Conservation (phyloP, 35 echinoderm and acorn worm genomes). For the Strongylocentrotus purpuratus region DNA sequence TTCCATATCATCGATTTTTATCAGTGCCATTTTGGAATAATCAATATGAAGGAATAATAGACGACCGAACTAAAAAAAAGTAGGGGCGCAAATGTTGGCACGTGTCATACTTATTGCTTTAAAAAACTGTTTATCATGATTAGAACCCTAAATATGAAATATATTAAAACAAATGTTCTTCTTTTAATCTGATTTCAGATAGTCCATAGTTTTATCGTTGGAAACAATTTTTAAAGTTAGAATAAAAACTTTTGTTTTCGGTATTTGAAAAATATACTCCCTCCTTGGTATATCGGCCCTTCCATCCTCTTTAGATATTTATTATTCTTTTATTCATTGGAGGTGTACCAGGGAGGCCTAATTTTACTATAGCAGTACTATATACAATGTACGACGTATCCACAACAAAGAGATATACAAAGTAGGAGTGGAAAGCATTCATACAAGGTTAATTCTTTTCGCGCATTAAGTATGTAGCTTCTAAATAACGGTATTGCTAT, state of each 20-base stretch:
- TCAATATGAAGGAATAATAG: conserved; percentile 4
- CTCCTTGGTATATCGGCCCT: neutral
- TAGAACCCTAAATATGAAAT: neutral
- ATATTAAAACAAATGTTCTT: neutral
- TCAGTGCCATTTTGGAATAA: neutral
- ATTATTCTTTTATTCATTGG: neutral
- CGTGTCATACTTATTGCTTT: neutral
- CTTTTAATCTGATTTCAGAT: neutral
- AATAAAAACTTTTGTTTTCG: neutral
- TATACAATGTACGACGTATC: conserved; percentile 21
- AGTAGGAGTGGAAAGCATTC: conserved; percentile 24
- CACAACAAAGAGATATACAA: conserved; percentile 24
- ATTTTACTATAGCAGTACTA: conserved; percentile 39
- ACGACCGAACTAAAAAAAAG: neutral
- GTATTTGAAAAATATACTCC: neutral
- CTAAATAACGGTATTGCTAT: neutral
- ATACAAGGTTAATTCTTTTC: neutral
- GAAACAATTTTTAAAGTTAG: neutral
- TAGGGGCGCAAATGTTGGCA: neutral
- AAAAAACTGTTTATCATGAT: neutral
- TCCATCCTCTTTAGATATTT: neutral
- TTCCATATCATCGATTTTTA: neutral
- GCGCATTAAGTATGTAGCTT: neutral
- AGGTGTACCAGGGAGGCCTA: neutral
- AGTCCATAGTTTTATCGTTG: neutral